Evolutionary conservation across 2,888 invertebrate species (phyloP).

Genomic region (Euzophera pinguis): DNA sequence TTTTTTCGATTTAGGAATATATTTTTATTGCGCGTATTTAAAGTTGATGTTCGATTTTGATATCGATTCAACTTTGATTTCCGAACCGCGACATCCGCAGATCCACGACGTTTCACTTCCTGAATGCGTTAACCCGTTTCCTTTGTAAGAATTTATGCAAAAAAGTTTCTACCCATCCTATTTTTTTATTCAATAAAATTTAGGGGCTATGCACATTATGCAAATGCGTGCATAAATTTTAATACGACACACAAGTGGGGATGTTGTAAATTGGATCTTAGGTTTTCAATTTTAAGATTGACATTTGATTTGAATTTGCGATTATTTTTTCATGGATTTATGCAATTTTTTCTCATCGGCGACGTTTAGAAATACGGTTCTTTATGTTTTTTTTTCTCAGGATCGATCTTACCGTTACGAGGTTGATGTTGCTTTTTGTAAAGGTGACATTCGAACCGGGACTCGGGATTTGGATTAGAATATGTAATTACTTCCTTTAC

Average conservation of each 20-base stretch:
- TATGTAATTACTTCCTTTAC: constrained; percentile 80
- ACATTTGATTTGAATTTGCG: constrained; percentile 31
- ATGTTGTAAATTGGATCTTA: constrained; percentile 35
- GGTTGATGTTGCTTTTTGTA: constrained; percentile 60
- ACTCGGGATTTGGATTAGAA: constrained; percentile 70
- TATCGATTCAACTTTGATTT: constrained; percentile 42
- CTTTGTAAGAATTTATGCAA: constrained; percentile 80
- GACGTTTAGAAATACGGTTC: constrained; percentile 58
- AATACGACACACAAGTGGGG: constrained; percentile 42
- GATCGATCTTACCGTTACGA: constrained; percentile 65
- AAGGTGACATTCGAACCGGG: constrained; percentile 75
- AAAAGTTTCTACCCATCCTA: constrained; percentile 80
- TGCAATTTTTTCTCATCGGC: constrained; percentile 59
- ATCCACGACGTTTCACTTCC: constrained; percentile 73
- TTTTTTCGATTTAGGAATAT: constrained; percentile 33
- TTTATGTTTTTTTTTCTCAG: constrained; percentile 74
- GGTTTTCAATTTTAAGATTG: constrained; percentile 26
- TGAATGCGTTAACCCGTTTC: constrained; percentile 78
- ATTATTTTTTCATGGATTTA: constrained; percentile 48
- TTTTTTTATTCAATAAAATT: constrained; percentile 80
- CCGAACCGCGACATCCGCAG: constrained; percentile 44
- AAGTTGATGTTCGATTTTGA: constrained; percentile 31
- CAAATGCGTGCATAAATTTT: constrained; percentile 80
- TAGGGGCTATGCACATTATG: constrained; percentile 80
- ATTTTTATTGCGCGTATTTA: constrained; percentile 26